phyloP scores from a whole-genome alignment of 1,140 invertebrate genomes.

The Camponotus floridanus region DNA sequence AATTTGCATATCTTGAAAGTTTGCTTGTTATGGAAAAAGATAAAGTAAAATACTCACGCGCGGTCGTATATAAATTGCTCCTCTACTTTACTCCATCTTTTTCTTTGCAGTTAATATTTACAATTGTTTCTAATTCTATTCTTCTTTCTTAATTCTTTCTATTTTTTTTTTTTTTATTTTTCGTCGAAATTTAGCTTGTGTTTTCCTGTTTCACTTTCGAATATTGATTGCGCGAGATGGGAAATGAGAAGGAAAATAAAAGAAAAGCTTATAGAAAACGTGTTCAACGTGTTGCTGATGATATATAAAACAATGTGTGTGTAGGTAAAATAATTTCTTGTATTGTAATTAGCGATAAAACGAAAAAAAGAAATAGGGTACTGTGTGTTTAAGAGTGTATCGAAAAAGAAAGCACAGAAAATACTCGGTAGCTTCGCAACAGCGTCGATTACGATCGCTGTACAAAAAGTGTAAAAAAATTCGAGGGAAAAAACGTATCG shows the following conservation, averaged over 20 bases:
- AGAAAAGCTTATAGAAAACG: constrained; percentile 40
- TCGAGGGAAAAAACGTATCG: neutral
- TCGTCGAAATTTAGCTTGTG: constrained; percentile 14
- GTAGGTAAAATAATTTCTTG: constrained; percentile 48
- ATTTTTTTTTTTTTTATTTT: constrained; percentile 64
- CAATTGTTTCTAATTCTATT: neutral
- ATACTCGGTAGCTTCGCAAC: constrained; percentile 24
- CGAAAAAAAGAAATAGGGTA: neutral
- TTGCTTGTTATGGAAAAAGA: neutral
- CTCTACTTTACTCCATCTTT: neutral
- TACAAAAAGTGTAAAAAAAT: neutral
- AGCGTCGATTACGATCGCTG: neutral
- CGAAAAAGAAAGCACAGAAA: neutral
- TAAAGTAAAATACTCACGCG: no score
- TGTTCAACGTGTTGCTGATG: constrained; percentile 36
- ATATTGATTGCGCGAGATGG: constrained; percentile 67
- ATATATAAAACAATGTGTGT: constrained; percentile 33
- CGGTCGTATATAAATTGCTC: neutral
- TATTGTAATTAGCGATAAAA: constrained; percentile 42
- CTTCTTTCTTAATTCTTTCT: neutral
- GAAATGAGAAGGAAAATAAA: constrained; percentile 58
- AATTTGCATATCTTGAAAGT: neutral
- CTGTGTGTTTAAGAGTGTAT: constrained; percentile 10
- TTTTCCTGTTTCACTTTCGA: constrained; percentile 68
- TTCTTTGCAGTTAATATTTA: neutral